phyloP scores from a whole-genome alignment of 2,888 invertebrate species.

The Pandemis heparana region DNA sequence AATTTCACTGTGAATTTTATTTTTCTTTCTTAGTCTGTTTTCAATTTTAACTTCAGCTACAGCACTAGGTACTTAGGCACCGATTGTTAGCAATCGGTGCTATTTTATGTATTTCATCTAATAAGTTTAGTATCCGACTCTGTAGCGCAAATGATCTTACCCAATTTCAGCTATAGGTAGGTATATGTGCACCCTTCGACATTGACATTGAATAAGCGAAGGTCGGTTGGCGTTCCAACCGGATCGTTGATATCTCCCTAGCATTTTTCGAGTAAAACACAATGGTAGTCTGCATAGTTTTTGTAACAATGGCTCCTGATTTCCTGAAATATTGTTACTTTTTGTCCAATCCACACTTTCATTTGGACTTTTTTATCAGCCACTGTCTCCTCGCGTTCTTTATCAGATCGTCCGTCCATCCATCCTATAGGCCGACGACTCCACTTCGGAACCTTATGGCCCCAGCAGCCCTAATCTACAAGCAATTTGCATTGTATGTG shows the following conservation, averaged over 20 bases:
- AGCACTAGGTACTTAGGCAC: not conserved
- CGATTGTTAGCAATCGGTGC: no score
- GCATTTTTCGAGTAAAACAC: not conserved
- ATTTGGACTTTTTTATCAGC: no score
- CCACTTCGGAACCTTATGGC: no score
- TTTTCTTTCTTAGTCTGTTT: not conserved
- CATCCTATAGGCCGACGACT: no score
- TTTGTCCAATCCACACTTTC: no score
- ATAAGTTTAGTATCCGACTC: not conserved
- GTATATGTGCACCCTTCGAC: not conserved
- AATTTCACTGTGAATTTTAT: not conserved
- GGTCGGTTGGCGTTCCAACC: not conserved
- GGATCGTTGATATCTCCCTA: not conserved
- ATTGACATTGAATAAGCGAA: conserved; percentile 27
- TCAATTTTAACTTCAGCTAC: not conserved
- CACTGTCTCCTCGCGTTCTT: no score
- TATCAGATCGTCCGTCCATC: no score
- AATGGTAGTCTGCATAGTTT: not conserved
- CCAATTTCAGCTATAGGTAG: not conserved
- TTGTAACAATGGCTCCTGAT: not conserved
- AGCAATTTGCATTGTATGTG: no score
- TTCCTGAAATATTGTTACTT: no score
- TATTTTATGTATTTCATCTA: no score
- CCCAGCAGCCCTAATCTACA: no score
- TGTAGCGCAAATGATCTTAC: not conserved